Evolutionary conservation across 2,888 invertebrate genomes (phyloP), one percentile per base, ranked within the genome.

Genomic region (Agrochola litura): DNA sequence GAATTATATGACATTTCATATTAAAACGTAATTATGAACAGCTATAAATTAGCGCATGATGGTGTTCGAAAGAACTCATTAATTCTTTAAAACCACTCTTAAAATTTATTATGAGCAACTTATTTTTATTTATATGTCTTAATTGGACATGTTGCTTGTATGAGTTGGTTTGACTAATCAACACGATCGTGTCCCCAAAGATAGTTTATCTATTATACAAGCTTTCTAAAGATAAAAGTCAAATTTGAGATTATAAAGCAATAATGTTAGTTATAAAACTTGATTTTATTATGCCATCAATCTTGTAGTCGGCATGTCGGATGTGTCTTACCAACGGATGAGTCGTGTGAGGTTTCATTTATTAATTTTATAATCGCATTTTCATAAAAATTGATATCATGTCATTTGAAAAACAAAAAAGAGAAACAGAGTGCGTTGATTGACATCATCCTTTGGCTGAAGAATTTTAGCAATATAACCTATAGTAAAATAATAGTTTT

Each of bases 251-350:
- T 95, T 94, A 95, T 95, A 94, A 95, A 94, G 92, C 93, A 94
- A 95, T 95, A 93, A 92, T 94, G 93, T 92, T 81, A 92, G 92
- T 93, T 92, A 94, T 95, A 95, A 95, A 95, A 92, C 91, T 92
- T 94, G 91, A 92, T 93, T 96, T 95, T 95, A 95, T 95, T 94
- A 92, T 94, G 90, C 92, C 95, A 96, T 96, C 96, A 95, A 96
- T 96, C 96, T 96, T 96, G 92, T 93, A 91, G 90, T 92, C 91
- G 91, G 91, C 90, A 88, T 91, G 90, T 91, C 89, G 91, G 90
- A 91, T 90, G 87, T 86, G 86, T 90, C 85, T 87, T 86, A 81
- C 84, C 83, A 83, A 76, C 87, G 86, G 85, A 87, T 77, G 86
- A 91, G 79, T 92, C 92, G 93, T 94, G 94, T 94, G 94, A 92